Base-by-base conservation (phyloP, 2,888 invertebrate species). In the Eristalis tenax region DNA sequence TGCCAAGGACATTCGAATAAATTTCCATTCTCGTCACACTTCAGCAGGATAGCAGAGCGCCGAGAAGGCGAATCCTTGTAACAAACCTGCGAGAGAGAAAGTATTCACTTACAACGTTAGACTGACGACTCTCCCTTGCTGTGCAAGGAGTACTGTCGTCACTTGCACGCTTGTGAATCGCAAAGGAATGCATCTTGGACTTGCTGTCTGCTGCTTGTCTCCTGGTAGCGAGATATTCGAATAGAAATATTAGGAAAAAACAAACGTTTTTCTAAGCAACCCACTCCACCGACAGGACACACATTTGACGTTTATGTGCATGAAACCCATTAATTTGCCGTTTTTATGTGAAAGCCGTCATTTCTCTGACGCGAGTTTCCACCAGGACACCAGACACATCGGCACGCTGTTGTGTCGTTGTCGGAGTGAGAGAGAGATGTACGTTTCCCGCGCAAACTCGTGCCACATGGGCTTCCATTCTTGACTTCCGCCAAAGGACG, bases 311-410 rank as follows among this genome's bases (percentile, higher is more conserved):
- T 8, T 4, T 23, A 35, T 63, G 66, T 70, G 50, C 50, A 18
- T 18, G 57, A 32, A 74, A 81, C 88, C 88, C 89, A 91, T 91
- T 91, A 91, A 91, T 92, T 91, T 91, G 88, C 79, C 88, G 90
- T 90, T 91, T 92, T 92, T 91, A 92, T 92, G 91, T 89, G 92
- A 92, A 91, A 92, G 91, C 91, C 92, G 92, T 92, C 92, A 92
- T 91, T 91, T 91, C 91, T 91, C 90, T 91, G 91, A 92, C 92
- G 92, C 91, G 91, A 90, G 89, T 91, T 91, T 91, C 86, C 79
- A 91, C 70, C 90, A 91, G 92, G 92, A 73, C 77, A 85, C 0
- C 92, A 92, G 8, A 18, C 50, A 50, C 18, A 50, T 4, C 18
- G 6, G 8, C 50, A 18, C 18, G 50, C 18, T 18, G 57, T 78